Percentiles rank a stretch among this genome's conserved stretches.
These are phyloP conservation scores for Sinocyclocheilus anshuiensis DNA, from an alignment of 2,113 vertebrate species.

Conservation along the genomic window DNA sequence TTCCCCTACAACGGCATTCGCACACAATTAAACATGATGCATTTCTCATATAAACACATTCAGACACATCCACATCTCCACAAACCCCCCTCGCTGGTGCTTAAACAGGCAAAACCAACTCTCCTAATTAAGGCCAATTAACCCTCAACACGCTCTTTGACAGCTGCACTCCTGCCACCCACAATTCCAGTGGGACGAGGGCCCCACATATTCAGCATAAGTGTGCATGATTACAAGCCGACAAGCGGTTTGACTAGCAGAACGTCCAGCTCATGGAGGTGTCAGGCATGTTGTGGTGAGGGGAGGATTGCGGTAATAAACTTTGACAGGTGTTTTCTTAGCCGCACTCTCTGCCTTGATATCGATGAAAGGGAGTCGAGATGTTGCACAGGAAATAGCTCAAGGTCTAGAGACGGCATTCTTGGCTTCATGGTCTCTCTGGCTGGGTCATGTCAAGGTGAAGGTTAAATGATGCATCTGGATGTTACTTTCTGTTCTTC, in stretches of 20 bases:
- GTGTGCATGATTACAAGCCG: slow-evolving; percentile 15
- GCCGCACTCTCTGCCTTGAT: neutral
- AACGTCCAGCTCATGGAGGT: neutral
- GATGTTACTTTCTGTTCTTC: neutral
- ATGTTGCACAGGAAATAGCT: slow-evolving; percentile 10
- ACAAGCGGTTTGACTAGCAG: slow-evolving; percentile 5
- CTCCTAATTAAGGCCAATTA: slow-evolving; percentile 61
- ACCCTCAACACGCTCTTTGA: slow-evolving; percentile 52
- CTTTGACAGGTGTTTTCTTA: slow-evolving; percentile 29
- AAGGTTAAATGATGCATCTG: slow-evolving; percentile 20
- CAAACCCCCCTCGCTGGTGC: slow-evolving; percentile 9
- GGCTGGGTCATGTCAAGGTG: neutral
- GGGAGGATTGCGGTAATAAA: slow-evolving; percentile 3
- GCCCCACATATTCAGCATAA: slow-evolving; percentile 28
- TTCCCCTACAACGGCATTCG: slow-evolving; percentile 42
- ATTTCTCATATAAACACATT: slow-evolving; percentile 30
- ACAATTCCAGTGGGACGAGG: slow-evolving; percentile 18
- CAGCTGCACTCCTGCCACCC: slow-evolving; percentile 28
- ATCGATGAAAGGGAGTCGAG: slow-evolving; percentile 17
- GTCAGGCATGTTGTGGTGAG: neutral
- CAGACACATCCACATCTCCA: slow-evolving; percentile 28
- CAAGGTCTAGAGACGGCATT: slow-evolving; percentile 10
- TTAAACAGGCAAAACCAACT: slow-evolving; percentile 69
- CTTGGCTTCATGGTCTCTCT: neutral
- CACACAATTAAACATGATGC: slow-evolving; percentile 35